Evolutionary conservation across 2,888 invertebrate genomes (phyloP).

Genomic region (Mythimna impura): DNA sequence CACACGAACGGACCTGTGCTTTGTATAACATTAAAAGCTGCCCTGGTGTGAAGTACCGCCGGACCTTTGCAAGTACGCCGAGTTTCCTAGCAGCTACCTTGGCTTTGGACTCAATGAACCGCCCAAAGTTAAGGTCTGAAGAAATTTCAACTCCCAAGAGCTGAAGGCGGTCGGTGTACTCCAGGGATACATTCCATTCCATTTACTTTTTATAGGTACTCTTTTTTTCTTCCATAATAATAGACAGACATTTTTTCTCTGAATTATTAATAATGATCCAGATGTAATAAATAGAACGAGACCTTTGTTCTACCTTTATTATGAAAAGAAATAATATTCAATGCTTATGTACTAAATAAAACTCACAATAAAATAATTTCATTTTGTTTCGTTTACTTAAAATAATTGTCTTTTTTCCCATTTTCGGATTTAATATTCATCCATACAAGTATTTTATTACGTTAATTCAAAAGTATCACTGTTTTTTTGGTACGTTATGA

Average conservation of each 20-base stretch:
- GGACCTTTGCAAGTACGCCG: too few relatives aligned
- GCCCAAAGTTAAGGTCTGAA: too few relatives aligned
- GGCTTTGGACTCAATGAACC: too few relatives aligned
- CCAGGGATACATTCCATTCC: not conserved
- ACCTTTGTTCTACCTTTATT: not conserved
- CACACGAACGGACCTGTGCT: too few relatives aligned
- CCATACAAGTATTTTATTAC: not conserved
- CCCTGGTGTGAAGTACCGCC: too few relatives aligned
- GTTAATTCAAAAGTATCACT: not conserved
- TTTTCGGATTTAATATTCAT: not conserved
- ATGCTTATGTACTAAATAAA: conserved; percentile 10
- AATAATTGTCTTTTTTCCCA: not conserved
- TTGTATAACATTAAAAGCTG: too few relatives aligned
- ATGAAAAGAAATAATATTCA: conserved; percentile 16
- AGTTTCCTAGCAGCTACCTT: too few relatives aligned
- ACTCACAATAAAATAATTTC: conserved; percentile 3
- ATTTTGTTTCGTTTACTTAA: not conserved
- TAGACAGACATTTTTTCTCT: not conserved
- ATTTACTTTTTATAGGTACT: not conserved
- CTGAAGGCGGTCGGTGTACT: too few relatives aligned
- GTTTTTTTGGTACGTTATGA: not conserved
- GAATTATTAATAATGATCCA: not conserved
- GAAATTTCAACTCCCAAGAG: rapidly evolving
- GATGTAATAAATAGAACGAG: not conserved
- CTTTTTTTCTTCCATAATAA: not conserved